Evolutionary conservation across 1,140 invertebrate species (phyloP).

Genomic region (Eupeodes corollae): DNA sequence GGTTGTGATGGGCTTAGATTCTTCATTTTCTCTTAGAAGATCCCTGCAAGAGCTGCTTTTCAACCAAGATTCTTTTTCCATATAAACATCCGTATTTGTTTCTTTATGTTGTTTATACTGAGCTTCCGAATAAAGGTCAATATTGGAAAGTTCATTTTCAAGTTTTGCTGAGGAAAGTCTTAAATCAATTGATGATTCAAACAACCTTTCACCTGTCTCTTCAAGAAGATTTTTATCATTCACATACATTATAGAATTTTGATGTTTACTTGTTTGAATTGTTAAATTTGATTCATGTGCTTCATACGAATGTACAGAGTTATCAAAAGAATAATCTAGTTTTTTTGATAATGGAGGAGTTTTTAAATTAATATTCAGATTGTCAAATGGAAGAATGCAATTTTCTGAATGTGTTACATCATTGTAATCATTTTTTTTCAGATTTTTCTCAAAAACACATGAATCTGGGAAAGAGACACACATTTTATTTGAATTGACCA

Average conservation of each 20-base stretch:
- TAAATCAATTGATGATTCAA: slow-evolving; percentile 14
- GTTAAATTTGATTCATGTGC: slow-evolving; percentile 31
- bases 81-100: slow-evolving; percentile 35
- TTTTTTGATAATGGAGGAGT: slow-evolving; percentile 35
- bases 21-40: slow-evolving; percentile 35
- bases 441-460: too few species aligned
- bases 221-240: background rate
- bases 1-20: slow-evolving; percentile 27
- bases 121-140: slow-evolving; percentile 41
- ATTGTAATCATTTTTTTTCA: background rate
- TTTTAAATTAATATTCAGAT: slow-evolving; percentile 1
- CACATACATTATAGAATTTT: background rate
- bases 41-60: slow-evolving; percentile 70
- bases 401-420: background rate
- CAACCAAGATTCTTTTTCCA: slow-evolving; percentile 45
- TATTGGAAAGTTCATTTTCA: slow-evolving; percentile 41
- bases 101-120: slow-evolving; percentile 31
- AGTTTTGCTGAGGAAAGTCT: slow-evolving; percentile 39
- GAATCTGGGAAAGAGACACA: too few species aligned
- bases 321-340: slow-evolving; percentile 30
- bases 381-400: background rate
- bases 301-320: slow-evolving; percentile 35
- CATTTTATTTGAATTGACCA: too few species aligned
- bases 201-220: background rate
- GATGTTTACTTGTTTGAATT: slow-evolving; percentile 1